Conservation (phyloP, 2,113 vertebrate genomes). For the Pelusios castaneus region DNA sequence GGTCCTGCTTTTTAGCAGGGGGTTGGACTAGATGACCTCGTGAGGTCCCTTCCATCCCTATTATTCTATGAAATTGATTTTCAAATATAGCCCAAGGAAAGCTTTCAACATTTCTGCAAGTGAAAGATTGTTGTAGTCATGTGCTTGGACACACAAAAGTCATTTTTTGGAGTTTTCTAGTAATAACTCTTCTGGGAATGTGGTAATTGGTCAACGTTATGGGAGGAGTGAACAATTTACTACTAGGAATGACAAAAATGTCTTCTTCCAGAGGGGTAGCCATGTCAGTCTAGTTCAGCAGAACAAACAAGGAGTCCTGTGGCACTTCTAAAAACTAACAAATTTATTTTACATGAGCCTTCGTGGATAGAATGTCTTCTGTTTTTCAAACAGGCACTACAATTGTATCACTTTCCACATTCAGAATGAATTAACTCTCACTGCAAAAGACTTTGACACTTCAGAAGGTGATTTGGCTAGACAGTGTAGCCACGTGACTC, state of each 20-base stretch:
- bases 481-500: not conserved
- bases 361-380: not conserved
- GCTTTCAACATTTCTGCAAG: not conserved
- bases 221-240: not conserved
- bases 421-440: not conserved
- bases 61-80: too few species aligned
- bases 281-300: too few species aligned
- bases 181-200: not conserved
- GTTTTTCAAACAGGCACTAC: not conserved
- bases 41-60: too few species aligned
- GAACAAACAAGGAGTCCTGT: too few species aligned
- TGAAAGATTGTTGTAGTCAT: conserved; percentile 2
- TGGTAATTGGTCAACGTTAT: not conserved
- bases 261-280: too few species aligned
- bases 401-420: not conserved
- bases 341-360: too few species aligned
- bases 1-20: too few species aligned
- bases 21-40: too few species aligned
- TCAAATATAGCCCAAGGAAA: not conserved
- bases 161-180: not conserved
- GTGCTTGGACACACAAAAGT: not conserved
- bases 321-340: too few species aligned
- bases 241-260: not conserved
- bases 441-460: not conserved
- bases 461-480: not conserved